phyloP scores from a whole-genome alignment of 2,113 vertebrate species.

The Spheniscus mendiculus region DNA sequence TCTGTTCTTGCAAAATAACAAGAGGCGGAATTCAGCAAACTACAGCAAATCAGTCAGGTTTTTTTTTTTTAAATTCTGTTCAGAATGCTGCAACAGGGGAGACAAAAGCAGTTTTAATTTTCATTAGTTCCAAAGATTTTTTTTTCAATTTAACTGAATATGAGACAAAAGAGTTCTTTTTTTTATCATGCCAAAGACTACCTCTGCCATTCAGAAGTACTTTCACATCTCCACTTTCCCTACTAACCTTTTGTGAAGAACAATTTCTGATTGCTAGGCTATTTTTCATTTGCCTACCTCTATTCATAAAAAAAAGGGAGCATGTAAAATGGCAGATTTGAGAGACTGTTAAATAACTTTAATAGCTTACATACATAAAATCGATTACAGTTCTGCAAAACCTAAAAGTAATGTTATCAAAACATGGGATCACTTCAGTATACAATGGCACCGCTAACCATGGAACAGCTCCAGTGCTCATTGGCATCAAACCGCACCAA shows the following conservation, averaged over 20 bases:
- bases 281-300: constrained; percentile 58
- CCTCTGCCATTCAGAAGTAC: constrained; percentile 30
- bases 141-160: constrained; percentile 7
- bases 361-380: constrained; percentile 55
- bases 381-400: constrained; percentile 1
- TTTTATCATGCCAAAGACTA: neutral
- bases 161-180: neutral
- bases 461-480: neutral
- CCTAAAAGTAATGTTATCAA: constrained; percentile 38
- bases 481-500: neutral
- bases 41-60: neutral
- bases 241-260: constrained; percentile 57
- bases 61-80: neutral
- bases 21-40: constrained; percentile 16
- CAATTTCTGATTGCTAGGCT: constrained; percentile 60
- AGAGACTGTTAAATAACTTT: constrained; percentile 53
- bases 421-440: neutral
- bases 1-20: constrained; percentile 14
- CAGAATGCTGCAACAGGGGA: neutral
- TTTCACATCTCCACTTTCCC: constrained; percentile 30
- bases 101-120: constrained; percentile 30
- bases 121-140: neutral
- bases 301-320: constrained; percentile 31
- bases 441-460: neutral
- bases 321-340: constrained; percentile 19